Conservation (phyloP, 1,140 invertebrate species). For the Nylanderia fulva region DNA sequence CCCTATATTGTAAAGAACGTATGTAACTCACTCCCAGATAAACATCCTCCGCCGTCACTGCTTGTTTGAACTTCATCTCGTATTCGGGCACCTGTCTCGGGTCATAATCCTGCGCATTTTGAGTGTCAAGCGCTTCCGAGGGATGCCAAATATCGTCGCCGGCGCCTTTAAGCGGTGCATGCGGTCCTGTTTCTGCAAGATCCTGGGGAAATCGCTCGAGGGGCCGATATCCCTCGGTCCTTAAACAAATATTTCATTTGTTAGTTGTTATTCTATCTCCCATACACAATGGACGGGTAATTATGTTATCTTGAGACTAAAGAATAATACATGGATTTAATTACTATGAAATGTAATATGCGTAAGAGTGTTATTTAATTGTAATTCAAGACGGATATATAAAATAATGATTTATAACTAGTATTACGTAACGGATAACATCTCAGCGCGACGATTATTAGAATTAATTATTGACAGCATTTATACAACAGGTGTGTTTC, state of each 20-base stretch:
- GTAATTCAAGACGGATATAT: conserved; percentile 13
- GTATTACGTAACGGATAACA: no score
- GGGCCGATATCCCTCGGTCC: conserved; percentile 81
- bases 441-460: background rate
- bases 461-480: conserved; percentile 27
- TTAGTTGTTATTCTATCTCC: background rate
- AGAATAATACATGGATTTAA: background rate
- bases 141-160: conserved; percentile 87
- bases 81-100: conserved; percentile 91
- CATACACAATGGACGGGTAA: background rate
- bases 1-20: background rate
- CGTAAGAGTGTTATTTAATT: background rate
- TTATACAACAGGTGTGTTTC: background rate
- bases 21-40: conserved; percentile 90
- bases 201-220: conserved; percentile 41
- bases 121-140: conserved; percentile 82
- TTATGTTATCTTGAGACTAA: conserved; percentile 6
- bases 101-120: conserved; percentile 87
- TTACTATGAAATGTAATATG: background rate
- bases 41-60: conserved; percentile 94
- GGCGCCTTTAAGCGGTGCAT: conserved; percentile 71
- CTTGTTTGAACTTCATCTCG: conserved; percentile 93
- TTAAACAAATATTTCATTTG: conserved; percentile 44
- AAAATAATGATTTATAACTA: conserved; percentile 40
- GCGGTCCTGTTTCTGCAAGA: conserved; percentile 56